These are phyloP conservation scores for Caenorhabditis sp. DNA, from an alignment of 2,888 invertebrate genomes.

Conservation along the genomic window DNA sequence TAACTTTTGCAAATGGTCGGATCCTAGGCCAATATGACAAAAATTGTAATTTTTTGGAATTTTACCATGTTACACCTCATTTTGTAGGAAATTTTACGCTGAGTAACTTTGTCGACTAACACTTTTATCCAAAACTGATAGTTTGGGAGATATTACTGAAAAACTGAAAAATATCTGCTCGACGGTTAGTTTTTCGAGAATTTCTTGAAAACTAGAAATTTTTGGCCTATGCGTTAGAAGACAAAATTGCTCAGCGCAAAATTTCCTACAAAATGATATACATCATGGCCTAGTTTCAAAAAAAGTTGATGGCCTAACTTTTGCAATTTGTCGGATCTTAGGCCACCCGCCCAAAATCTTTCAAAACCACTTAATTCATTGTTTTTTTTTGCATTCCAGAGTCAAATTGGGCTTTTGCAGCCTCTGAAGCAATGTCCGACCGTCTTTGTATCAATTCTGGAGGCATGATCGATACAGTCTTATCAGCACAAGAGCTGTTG, in stretches of 20 bases:
- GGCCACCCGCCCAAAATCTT: neutral
- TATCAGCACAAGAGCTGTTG: slow-evolving; percentile 46
- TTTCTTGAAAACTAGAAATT: too few relatives aligned
- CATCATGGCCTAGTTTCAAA: too few relatives aligned
- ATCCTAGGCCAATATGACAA: neutral
- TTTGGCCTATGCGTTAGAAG: too few relatives aligned
- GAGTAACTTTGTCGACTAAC: slow-evolving; percentile 72
- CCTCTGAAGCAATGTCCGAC: slow-evolving; percentile 49
- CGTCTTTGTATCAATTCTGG: slow-evolving; percentile 49
- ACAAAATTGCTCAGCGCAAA: too few relatives aligned
- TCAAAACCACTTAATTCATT: neutral
- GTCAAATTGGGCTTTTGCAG: slow-evolving; percentile 55
- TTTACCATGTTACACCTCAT: slow-evolving; percentile 73
- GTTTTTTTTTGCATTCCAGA: slow-evolving; percentile 27
- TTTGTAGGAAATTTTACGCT: too few relatives aligned
- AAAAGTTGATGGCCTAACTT: slow-evolving; percentile 1
- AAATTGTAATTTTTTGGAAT: slow-evolving; percentile 83
- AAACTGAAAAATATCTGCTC: neutral
- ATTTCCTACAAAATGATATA: too few relatives aligned
- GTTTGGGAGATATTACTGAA: neutral
- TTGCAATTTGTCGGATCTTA: slow-evolving; percentile 4
- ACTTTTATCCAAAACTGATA: slow-evolving; percentile 83
- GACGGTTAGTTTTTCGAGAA: too few relatives aligned
- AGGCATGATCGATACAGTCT: slow-evolving; percentile 26
- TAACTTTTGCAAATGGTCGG: slow-evolving; percentile 8